phyloP scores from a whole-genome alignment of 2,113 vertebrate species.

The Apistogramma diplotaenia region DNA sequence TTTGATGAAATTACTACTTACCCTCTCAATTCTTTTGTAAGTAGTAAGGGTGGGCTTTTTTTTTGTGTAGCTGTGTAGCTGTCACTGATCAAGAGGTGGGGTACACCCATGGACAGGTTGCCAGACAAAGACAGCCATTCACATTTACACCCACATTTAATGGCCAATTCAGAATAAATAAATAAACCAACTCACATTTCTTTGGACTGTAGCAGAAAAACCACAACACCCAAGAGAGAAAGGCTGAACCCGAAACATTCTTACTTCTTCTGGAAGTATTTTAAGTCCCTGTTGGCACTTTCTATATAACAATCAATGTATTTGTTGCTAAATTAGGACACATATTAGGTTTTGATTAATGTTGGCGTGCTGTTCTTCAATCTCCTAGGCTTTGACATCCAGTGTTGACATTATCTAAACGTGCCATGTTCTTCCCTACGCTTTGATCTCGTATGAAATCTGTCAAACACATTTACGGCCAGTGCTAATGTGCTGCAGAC shows the following conservation, averaged over 20 bases:
- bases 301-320: not conserved
- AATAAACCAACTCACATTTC: not conserved
- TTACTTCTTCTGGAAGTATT: not conserved
- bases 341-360: slow-evolving; percentile 5
- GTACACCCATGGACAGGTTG: not conserved
- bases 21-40: not conserved
- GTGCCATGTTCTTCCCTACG: not conserved
- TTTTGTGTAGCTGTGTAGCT: not conserved
- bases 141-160: not conserved
- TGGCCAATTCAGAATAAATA: not conserved
- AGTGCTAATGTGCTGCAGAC: slow-evolving; percentile 42
- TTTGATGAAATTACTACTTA: not conserved
- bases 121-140: not conserved
- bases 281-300: not conserved
- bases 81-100: not conserved
- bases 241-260: not conserved
- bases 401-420: slow-evolving; percentile 20
- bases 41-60: not conserved
- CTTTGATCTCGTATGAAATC: slow-evolving; percentile 44
- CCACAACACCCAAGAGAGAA: not conserved
- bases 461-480: slow-evolving; percentile 56
- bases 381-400: slow-evolving; percentile 8
- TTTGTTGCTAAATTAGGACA: not conserved
- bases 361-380: not conserved
- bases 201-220: not conserved